Evolutionary conservation across 2,113 vertebrate genomes (phyloP).

Genomic region (Hippocampus barbouri): DNA sequence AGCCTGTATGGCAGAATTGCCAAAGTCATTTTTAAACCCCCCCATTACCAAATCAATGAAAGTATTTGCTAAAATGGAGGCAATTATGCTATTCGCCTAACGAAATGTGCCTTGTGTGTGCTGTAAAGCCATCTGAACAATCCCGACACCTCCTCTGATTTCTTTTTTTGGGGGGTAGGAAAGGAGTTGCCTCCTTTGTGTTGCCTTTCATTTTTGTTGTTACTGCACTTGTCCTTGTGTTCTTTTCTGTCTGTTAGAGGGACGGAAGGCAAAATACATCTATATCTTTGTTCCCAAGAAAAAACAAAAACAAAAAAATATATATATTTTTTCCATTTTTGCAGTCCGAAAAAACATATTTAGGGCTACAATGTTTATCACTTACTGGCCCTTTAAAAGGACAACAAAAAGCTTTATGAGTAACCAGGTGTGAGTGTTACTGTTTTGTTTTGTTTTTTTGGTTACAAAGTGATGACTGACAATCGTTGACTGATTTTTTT

Average conservation of each 20-base stretch:
- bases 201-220: conserved; percentile 12
- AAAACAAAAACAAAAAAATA: not conserved
- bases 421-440: conserved; percentile 37
- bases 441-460: conserved; percentile 40
- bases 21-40: not conserved
- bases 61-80: not conserved
- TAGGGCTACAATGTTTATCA: conserved; percentile 5
- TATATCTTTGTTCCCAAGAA: not conserved
- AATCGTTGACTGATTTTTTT: conserved; percentile 66
- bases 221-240: conserved; percentile 1
- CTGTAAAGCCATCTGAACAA: conserved; percentile 25
- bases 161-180: too few relatives aligned
- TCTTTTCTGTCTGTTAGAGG: not conserved
- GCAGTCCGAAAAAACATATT: not conserved
- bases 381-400: conserved; percentile 24
- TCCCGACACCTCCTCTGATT: not conserved
- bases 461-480: conserved; percentile 69
- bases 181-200: not conserved
- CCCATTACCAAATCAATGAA: not conserved
- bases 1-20: not conserved
- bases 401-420: conserved; percentile 53
- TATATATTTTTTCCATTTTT: not conserved
- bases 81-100: not conserved
- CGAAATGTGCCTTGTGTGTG: not conserved
- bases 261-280: not conserved